phyloP scores from a whole-genome alignment of 2,113 vertebrate genomes.

The Bostrychus sinensis region DNA sequence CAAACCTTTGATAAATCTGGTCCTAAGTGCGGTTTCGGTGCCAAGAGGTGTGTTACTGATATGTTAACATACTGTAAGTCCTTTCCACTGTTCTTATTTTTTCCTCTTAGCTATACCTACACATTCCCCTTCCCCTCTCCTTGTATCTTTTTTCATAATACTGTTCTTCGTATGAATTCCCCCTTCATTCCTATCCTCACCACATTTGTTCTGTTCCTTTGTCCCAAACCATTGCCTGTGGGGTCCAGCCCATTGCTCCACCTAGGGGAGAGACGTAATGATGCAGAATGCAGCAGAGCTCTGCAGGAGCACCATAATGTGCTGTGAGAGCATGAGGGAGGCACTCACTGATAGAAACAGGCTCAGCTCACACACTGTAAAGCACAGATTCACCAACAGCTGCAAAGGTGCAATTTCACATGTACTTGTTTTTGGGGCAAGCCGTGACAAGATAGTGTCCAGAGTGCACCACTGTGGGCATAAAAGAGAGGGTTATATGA shows the following conservation, averaged over 20 bases:
- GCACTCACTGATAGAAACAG: constrained; percentile 23
- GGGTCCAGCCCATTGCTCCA: constrained; percentile 40
- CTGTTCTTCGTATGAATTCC: constrained; percentile 26
- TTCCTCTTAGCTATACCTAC: constrained; percentile 22
- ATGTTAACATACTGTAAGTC: no score
- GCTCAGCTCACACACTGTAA: constrained; percentile 16
- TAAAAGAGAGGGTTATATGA: constrained; percentile 42
- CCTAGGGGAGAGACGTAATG: constrained; percentile 62
- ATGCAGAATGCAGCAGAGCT: constrained; percentile 62
- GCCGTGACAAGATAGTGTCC: constrained; percentile 45
- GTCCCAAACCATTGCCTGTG: constrained; percentile 40
- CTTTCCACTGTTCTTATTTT: no score
- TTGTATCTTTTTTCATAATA: constrained; percentile 18
- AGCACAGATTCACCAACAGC: constrained; percentile 26
- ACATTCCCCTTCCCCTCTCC: background rate
- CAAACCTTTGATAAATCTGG: no score
- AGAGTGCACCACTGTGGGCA: constrained; percentile 35
- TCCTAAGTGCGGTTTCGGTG: no score
- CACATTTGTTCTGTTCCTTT: constrained; percentile 16
- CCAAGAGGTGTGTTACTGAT: no score
- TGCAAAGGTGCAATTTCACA: constrained; percentile 41
- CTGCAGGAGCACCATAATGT: constrained; percentile 43
- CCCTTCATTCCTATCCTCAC: constrained; percentile 3
- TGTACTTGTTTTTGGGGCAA: constrained; percentile 30
- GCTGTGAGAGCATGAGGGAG: constrained; percentile 43